Evolutionary conservation across 2,797 vertebrate genomes (phyloP).

Genomic region (Pelochelys cantorii): DNA sequence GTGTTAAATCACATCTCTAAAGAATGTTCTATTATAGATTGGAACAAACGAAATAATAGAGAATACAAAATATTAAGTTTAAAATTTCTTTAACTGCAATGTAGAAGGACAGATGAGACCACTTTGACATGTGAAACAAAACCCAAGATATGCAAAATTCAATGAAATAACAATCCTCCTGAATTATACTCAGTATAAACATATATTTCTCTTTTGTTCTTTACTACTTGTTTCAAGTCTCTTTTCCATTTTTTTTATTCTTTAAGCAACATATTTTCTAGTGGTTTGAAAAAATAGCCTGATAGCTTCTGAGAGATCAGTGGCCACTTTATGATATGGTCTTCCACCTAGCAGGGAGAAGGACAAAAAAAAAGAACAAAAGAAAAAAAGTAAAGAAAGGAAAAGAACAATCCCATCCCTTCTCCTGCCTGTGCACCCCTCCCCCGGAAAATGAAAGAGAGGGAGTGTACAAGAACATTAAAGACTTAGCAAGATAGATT

Average conservation of each 20-base stretch:
- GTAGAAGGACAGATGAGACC: neutral
- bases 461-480: neutral
- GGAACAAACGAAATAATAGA: neutral
- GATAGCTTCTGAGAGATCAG: neutral
- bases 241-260: neutral
- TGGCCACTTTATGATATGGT: neutral
- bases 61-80: neutral
- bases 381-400: too few relatives aligned
- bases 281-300: neutral
- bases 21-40: neutral
- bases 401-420: neutral
- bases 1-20: slow-evolving; percentile 31
- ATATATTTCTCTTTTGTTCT: neutral
- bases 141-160: neutral
- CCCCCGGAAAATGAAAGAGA: neutral
- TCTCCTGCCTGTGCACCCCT: neutral
- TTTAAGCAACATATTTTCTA: neutral
- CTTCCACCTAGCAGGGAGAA: neutral
- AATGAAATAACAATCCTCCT: neutral
- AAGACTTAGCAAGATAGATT: neutral
- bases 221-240: neutral
- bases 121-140: neutral
- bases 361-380: too few relatives aligned
- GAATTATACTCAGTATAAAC: neutral
- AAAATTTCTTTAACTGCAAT: neutral